phyloP scores from a whole-genome alignment of 1,140 invertebrate genomes.

The Whitmania pigra region DNA sequence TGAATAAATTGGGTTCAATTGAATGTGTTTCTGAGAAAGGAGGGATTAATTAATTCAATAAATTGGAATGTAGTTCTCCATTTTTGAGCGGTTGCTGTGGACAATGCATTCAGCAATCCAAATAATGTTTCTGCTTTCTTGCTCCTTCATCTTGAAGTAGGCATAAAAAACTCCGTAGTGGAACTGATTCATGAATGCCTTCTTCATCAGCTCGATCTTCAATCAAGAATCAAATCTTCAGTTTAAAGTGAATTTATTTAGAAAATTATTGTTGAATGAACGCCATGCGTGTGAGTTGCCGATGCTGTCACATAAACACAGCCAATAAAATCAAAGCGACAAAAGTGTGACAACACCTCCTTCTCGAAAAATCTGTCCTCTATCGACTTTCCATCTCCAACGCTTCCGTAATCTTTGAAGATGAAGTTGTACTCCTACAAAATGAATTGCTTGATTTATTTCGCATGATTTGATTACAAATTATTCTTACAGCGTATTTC shows the following conservation, averaged over 20 bases:
- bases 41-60: conserved; percentile 18
- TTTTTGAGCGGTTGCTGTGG: conserved; percentile 94
- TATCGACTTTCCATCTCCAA: background rate
- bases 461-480: background rate
- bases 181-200: conserved; percentile 98
- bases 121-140: conserved; percentile 97
- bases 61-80: conserved; percentile 99
- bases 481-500: conserved; percentile 67
- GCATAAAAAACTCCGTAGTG: conserved; percentile 99
- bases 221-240: conserved; percentile 30
- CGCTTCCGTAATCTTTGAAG: conserved; percentile 13
- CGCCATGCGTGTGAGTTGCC: background rate
- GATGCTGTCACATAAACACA: background rate
- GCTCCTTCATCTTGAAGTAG: conserved; percentile 96
- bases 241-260: background rate
- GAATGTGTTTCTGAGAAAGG: background rate
- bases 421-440: conserved; percentile 15
- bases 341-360: background rate
- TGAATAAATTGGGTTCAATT: background rate
- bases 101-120: conserved; percentile 99
- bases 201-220: conserved; percentile 81
- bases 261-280: too few species aligned
- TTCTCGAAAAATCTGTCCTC: conserved; percentile 14
- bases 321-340: background rate
- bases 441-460: background rate